Conservation (phyloP, 1,140 invertebrate species). For the Formica exsecta region DNA sequence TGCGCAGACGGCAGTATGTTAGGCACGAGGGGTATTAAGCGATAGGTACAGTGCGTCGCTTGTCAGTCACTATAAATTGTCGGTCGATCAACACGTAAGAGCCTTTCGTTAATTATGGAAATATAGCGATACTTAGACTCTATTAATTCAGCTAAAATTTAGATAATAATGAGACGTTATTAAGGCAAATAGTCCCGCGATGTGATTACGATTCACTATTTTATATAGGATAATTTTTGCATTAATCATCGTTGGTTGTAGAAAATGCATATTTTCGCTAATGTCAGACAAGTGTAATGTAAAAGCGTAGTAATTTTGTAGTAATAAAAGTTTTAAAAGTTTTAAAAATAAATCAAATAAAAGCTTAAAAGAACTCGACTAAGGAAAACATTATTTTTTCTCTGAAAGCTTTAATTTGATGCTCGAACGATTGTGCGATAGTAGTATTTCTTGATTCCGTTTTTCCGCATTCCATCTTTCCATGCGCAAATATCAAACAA, state of each 20-base stretch:
- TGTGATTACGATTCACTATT: background rate
- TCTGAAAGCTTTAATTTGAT: slow-evolving; percentile 2
- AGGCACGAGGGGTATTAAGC: slow-evolving; percentile 51
- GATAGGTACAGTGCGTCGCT: slow-evolving; percentile 58
- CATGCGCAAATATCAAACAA: background rate
- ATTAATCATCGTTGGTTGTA: background rate
- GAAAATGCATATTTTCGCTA: background rate
- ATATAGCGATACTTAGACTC: slow-evolving; percentile 24
- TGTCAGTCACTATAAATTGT: slow-evolving; percentile 63
- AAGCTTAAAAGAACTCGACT: background rate
- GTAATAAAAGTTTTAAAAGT: background rate
- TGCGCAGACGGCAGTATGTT: slow-evolving; percentile 50
- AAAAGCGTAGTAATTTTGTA: background rate
- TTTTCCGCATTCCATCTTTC: background rate
- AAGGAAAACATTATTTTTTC: background rate
- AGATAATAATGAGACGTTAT: slow-evolving; percentile 5
- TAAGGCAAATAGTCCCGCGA: background rate
- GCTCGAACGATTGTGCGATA: background rate
- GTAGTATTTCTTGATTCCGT: background rate
- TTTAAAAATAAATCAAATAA: background rate
- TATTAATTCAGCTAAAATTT: slow-evolving; percentile 27
- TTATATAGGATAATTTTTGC: background rate
- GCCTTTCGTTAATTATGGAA: slow-evolving; percentile 56
- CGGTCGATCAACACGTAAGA: slow-evolving; percentile 45
- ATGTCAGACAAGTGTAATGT: background rate